A percentile compares a stretch with the other conserved stretches of the same genome.
Conservation (phyloP, 2,113 vertebrate genomes). For the Picathartes gymnocephalus region DNA sequence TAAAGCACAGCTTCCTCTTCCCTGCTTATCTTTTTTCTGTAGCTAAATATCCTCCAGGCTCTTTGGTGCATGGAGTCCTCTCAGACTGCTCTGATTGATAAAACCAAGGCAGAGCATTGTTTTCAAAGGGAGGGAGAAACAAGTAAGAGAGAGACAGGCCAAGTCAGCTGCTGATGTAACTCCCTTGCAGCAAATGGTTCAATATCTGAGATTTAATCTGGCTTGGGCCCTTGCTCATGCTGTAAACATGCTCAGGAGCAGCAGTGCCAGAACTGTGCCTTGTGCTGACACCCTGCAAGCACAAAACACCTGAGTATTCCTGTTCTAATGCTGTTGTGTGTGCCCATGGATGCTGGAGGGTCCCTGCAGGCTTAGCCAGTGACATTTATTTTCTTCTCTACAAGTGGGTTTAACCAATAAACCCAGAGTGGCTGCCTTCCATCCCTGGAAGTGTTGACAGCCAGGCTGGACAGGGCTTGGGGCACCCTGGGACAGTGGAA, state of each 20-base stretch:
- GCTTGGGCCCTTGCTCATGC: background rate
- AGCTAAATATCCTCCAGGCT: background rate
- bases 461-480: background rate
- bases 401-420: background rate
- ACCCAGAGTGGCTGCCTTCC: background rate
- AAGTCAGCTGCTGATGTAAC: background rate
- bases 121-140: background rate
- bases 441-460: background rate
- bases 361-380: background rate
- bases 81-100: background rate
- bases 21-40: background rate
- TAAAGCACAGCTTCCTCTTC: background rate
- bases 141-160: background rate
- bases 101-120: background rate
- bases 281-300: background rate
- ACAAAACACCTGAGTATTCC: background rate
- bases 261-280: background rate
- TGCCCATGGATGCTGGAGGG: background rate
- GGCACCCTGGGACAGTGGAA: background rate
- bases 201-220: slow-evolving; percentile 21
- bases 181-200: background rate
- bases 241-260: background rate
- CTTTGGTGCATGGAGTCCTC: background rate
- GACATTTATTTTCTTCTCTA: background rate
- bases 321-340: background rate